Base-by-base conservation (phyloP, 2,888 invertebrate species). In the Reticulitermes lucifugus region DNA sequence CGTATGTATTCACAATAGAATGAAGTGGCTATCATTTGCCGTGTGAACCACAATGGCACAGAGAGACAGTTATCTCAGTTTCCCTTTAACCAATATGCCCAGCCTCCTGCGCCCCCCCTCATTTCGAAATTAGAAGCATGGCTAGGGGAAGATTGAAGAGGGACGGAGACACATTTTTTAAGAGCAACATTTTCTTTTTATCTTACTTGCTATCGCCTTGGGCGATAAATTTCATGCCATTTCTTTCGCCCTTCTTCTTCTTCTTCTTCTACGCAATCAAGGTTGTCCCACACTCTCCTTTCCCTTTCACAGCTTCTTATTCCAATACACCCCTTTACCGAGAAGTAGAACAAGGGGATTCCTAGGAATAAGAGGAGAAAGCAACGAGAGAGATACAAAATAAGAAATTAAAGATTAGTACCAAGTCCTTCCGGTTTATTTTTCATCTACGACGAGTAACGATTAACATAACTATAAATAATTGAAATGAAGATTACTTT, bases 181-280 rank as follows among this genome's bases (percentile, higher is more conserved):
- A 79, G 84, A 77, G 84, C 84, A 77, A 84, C 84, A 60, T 84
- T 84, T 77, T 84, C 84, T 77, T 83, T 77, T 46, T 77, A 84
- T 77, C 81, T 65, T 81, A 81, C 81, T 81, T 70, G 65, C 81
- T 70, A 81, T 90, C 90, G 90, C 91, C 90, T 88, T 88, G 88
- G 89, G 91, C 90, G 90, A 90, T 91, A 91, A 91, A 91, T 91
- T 91, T 90, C 90, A 90, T 90, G 90, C 90, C 90, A 90, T 90
- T 90, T 90, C 90, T 83, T 85, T 59, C 55, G 12, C 71, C 35
- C 73, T 43, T 65, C 84, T 75, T 43, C 51, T 51, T 51, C 41
- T 73, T 21, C 9, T 29, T 18, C 81, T 81, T 81, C 70, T 81
- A 79, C 85, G 85, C 85, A 85, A 85, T 85, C 85, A 85, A 85